Conservation (phyloP, 1,140 invertebrate genomes). For the Vanessa atalanta region DNA sequence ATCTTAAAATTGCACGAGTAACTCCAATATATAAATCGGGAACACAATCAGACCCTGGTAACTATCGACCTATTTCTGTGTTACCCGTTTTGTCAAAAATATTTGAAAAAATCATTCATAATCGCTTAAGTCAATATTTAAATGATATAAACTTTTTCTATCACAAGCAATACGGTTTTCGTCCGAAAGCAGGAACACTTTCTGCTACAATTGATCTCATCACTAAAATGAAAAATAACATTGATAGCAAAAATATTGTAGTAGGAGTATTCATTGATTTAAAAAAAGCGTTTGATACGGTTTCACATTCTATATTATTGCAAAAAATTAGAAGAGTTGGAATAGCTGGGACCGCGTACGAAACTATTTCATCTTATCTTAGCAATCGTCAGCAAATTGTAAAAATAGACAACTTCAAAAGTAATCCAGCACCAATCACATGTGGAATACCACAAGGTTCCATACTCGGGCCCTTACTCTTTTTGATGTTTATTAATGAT, state of each 20-base stretch:
- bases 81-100: constrained; percentile 16
- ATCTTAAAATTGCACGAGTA: constrained; percentile 3
- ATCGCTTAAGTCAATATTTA: constrained; percentile 11
- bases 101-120: constrained; percentile 15
- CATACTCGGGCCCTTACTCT: constrained; percentile 5
- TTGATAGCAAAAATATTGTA: constrained; percentile 12
- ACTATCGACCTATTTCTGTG: constrained; percentile 5
- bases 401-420: constrained; percentile 17
- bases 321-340: constrained; percentile 8
- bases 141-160: constrained; percentile 7
- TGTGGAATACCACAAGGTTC: constrained; percentile 5
- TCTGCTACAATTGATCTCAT: constrained; percentile 14
- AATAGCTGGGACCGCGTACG: constrained; percentile 18
- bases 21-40: constrained; percentile 5
- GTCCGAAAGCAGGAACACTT: constrained; percentile 1
- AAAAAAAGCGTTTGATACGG: constrained; percentile 3
- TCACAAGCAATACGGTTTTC: constrained; percentile 5
- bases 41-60: constrained; percentile 1
- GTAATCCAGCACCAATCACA: constrained; percentile 7
- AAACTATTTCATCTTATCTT: constrained; percentile 12
- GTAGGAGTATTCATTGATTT: constrained; percentile 8
- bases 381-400: constrained; percentile 15
- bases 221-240: constrained; percentile 9
- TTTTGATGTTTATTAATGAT: neutral
- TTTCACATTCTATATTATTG: constrained; percentile 3